Conservation (phyloP, 92 coral and sea anemone genomes). For the Diadumene lineata region DNA sequence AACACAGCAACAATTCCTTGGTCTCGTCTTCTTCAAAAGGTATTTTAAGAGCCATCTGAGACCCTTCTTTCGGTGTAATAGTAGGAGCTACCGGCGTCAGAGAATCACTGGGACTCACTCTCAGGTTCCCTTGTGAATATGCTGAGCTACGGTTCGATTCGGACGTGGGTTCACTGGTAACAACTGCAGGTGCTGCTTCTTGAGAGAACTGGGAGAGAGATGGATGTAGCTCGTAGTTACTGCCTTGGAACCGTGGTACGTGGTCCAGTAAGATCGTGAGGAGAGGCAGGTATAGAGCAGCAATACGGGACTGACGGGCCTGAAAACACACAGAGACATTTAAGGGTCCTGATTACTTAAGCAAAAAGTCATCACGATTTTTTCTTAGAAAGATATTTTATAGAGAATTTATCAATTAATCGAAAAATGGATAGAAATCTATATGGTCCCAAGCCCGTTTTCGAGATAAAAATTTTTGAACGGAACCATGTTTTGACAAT, state of each 20-base stretch:
- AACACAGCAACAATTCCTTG: slow-evolving; percentile 76
- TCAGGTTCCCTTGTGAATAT: slow-evolving; percentile 59
- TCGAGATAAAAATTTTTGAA: too few relatives aligned
- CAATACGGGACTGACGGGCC: slow-evolving; percentile 90
- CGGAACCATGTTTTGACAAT: too few relatives aligned
- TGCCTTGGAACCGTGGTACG: slow-evolving; percentile 97
- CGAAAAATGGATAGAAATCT: too few relatives aligned
- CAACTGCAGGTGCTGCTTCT: slow-evolving; percentile 51
- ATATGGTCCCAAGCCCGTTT: too few relatives aligned
- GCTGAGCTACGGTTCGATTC: slow-evolving; percentile 95
- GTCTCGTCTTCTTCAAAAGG: slow-evolving; percentile 98
- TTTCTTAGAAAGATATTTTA: too few relatives aligned
- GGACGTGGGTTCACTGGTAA: slow-evolving; percentile 56
- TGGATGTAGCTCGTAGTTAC: slow-evolving; percentile 78
- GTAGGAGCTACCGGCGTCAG: slow-evolving; percentile 75
- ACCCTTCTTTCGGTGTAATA: slow-evolving; percentile 78
- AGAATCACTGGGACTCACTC: slow-evolving; percentile 87
- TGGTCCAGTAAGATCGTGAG: slow-evolving; percentile 90
- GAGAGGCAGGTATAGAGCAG: slow-evolving; percentile 93
- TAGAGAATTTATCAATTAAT: too few relatives aligned
- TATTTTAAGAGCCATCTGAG: slow-evolving; percentile 89
- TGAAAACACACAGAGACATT: slow-evolving; percentile 9
- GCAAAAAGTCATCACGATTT: too few relatives aligned
- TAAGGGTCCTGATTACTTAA: background rate
- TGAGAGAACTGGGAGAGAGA: slow-evolving; percentile 76